A percentile compares a stretch with the other conserved stretches of the same genome.
Conservation (phyloP, 2,797 vertebrate species). For the Tangara arthus region DNA sequence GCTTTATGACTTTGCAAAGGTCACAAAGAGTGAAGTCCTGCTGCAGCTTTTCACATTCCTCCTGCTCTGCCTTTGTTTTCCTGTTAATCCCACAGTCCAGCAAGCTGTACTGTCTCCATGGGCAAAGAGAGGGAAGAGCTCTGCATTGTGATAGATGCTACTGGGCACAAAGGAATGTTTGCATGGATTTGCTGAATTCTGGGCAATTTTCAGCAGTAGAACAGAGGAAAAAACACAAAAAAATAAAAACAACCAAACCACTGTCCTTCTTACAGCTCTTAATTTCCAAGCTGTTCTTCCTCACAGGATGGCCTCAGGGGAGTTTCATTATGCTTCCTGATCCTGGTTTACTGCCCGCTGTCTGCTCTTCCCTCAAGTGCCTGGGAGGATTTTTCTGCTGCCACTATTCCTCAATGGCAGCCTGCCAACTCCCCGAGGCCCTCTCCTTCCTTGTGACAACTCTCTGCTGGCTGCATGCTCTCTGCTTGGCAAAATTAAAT, state of each 20-base stretch:
- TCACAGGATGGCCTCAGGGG: background rate
- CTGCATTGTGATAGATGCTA: background rate
- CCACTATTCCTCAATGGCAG: background rate
- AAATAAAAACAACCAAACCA: no score
- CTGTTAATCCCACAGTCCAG: background rate
- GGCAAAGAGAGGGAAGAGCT: background rate
- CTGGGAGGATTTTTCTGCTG: background rate
- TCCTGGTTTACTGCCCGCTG: conserved; percentile 39
- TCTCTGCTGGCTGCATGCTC: background rate
- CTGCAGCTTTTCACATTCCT: background rate
- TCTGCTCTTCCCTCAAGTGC: background rate
- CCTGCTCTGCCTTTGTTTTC: background rate
- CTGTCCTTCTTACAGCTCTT: background rate
- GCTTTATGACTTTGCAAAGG: background rate
- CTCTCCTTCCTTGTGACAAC: background rate
- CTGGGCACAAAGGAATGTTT: background rate
- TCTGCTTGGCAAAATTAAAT: conserved; percentile 23
- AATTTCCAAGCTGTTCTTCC: background rate
- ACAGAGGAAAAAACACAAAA: background rate
- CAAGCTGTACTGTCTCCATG: background rate
- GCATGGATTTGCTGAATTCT: background rate
- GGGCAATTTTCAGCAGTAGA: background rate
- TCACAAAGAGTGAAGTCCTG: background rate
- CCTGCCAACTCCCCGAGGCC: background rate
- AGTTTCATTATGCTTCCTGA: background rate